phyloP scores from a whole-genome alignment of 2,797 vertebrate species.

The Babyrousa celebensis region DNA sequence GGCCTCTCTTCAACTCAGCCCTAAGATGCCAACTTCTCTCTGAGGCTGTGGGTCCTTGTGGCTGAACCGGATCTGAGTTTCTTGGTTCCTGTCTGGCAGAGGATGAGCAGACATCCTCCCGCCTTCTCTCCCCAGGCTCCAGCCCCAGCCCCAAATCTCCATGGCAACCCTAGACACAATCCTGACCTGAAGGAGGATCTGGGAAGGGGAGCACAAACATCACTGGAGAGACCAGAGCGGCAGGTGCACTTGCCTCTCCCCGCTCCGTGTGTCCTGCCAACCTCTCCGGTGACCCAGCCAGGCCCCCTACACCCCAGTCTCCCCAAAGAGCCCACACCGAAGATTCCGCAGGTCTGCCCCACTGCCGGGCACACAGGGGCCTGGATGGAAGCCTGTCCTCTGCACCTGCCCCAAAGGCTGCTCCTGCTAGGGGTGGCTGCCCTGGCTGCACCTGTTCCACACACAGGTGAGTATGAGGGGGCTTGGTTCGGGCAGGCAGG shows the following conservation, averaged over 20 bases:
- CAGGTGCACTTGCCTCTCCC: background rate
- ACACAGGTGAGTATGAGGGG: conserved; percentile 79
- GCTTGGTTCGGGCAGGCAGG: background rate
- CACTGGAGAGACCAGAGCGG: background rate
- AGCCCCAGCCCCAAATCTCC: conserved; percentile 71
- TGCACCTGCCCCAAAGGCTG: conserved; percentile 18
- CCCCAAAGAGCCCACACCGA: background rate
- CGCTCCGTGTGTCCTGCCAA: background rate
- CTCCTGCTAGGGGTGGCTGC: conserved; percentile 63
- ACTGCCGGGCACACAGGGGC: background rate
- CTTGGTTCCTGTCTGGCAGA: conserved; percentile 61
- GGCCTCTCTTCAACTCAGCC: background rate
- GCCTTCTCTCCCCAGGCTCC: conserved; percentile 49
- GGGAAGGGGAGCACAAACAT: background rate
- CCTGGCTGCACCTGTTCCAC: conserved; percentile 48
- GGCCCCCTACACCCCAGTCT: background rate
- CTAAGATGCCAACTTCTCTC: background rate
- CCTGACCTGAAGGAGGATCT: conserved; percentile 32
- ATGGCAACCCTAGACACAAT: conserved; percentile 79
- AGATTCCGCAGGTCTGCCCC: background rate
- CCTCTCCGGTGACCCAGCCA: background rate
- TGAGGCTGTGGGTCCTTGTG: background rate
- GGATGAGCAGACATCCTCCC: conserved; percentile 29
- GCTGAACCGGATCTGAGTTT: conserved; percentile 61
- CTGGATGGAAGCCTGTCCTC: background rate